Evolutionary conservation across 2,888 invertebrate species (phyloP), one percentile per base, ranked within the genome.

Genomic region (Cancer borealis): DNA sequence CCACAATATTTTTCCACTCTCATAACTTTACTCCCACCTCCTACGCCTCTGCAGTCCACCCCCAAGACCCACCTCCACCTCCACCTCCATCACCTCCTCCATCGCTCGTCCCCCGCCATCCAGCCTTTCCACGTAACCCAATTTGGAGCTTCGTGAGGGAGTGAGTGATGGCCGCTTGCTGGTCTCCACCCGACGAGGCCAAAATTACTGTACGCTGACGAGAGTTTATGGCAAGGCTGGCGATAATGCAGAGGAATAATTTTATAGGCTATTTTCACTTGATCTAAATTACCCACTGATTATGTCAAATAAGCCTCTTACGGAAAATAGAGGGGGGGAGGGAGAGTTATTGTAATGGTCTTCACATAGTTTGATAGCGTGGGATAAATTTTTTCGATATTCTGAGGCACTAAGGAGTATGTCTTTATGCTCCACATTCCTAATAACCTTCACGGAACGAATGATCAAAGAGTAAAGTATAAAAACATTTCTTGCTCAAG

Each of bases 231-330:
- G 54, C 90, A 60, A 30, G 49, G 60, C 60, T 90, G 39, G 60
- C 47, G 47, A 90, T 90, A 90, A 49, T 54, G 90, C 60, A 30
- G 30, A 90, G 39, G 49, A 90, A 90, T 54, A 88, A 88, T 49
- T 88, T 49, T 49, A 88, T 88, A 46, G 46, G 47, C 88, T 88
- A 88, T 49, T 88, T 88, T 46, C 49, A 88, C 90, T 47, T 90
- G 90, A 90, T 90, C 90, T 49, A 90, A 90, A 90, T 90, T 90
- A 90, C 90, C 90, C 49, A 17, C 30, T 49, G 60, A 90, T 90
- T 47, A 90, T 60, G 90, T 49, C 60, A n/a, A 90, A 90, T 90
- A 47, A 90, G 54, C 90, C 49, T 30, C 54, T 90, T 90, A 84
- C 84, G 84, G 84, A 84, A 84, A 84, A 84, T 39, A 39, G 84